Percentiles rank a stretch among this genome's conserved stretches.
Conservation (phyloP, 2,888 invertebrate species). For the Athalia circularis region DNA sequence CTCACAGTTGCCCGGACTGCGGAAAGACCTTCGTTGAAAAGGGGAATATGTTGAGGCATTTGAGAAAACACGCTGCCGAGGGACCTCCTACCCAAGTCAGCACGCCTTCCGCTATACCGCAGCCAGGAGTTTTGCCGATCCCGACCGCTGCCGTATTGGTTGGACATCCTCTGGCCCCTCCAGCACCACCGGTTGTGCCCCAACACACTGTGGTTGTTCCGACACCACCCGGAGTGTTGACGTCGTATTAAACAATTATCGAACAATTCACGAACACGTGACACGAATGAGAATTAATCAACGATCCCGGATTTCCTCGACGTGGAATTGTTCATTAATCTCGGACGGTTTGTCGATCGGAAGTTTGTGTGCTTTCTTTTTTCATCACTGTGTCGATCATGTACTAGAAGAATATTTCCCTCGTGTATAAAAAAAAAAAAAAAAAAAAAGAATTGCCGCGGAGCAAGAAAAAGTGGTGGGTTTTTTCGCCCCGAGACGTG, state of each 20-base stretch:
- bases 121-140: slow-evolving; percentile 68
- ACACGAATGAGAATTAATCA: slow-evolving; percentile 36
- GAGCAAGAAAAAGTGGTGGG: no score
- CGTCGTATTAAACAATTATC: slow-evolving; percentile 71
- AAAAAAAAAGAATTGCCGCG: background rate
- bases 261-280: slow-evolving; percentile 29
- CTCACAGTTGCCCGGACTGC: slow-evolving; percentile 81
- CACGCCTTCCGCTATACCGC: slow-evolving; percentile 69
- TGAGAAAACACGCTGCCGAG: slow-evolving; percentile 82
- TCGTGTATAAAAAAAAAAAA: background rate
- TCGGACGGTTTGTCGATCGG: no score
- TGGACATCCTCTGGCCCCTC: slow-evolving; percentile 68
- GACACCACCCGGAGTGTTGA: slow-evolving; percentile 76
- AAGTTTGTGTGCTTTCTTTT: no score
- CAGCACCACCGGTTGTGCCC: slow-evolving; percentile 69
- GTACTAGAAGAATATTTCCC: background rate
- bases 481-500: no score
- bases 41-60: slow-evolving; percentile 85
- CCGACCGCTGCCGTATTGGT: slow-evolving; percentile 67
- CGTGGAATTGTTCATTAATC: slow-evolving; percentile 11
- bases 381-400: no score
- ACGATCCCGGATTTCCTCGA: slow-evolving; percentile 1
- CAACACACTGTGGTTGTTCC: slow-evolving; percentile 77
- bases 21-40: slow-evolving; percentile 88
- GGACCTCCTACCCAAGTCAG: slow-evolving; percentile 71